A percentile compares a stretch with the other conserved stretches of the same genome.
Evolutionary conservation across 2,113 vertebrate species (phyloP).

Genomic region (Clarias macrocephalus): DNA sequence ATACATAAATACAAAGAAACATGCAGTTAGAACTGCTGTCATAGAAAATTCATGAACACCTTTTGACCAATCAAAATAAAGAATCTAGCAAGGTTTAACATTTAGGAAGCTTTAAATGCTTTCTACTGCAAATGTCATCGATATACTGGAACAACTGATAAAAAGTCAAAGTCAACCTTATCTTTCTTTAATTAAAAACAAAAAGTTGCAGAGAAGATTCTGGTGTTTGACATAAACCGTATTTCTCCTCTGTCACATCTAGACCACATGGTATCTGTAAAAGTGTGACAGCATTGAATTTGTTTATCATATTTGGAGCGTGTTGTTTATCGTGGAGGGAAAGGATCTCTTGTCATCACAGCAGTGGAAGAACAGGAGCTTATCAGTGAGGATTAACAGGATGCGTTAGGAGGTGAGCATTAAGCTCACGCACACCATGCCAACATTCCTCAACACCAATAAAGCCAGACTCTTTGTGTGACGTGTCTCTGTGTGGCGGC

Average conservation of each 20-base stretch:
- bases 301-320: neutral
- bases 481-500: neutral
- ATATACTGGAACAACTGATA: neutral
- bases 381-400: slow-evolving; percentile 18
- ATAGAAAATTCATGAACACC: neutral
- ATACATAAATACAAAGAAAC: too few relatives aligned
- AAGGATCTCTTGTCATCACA: slow-evolving; percentile 13
- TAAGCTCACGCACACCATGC: neutral
- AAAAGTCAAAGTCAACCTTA: too few relatives aligned
- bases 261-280: neutral
- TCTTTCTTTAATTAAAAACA: too few relatives aligned
- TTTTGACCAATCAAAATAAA: neutral
- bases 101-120: neutral
- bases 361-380: slow-evolving; percentile 9
- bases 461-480: slow-evolving; percentile 8
- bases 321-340: slow-evolving; percentile 4
- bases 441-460: neutral
- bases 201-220: neutral
- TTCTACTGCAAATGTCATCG: neutral
- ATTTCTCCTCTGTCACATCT: slow-evolving; percentile 2
- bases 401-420: neutral
- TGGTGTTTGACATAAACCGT: neutral
- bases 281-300: neutral
- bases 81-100: neutral
- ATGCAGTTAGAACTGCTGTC: neutral